A percentile compares a stretch with the other conserved stretches of the same genome.
Conservation (phyloP, 2,113 vertebrate genomes). For the Clarias magur region DNA sequence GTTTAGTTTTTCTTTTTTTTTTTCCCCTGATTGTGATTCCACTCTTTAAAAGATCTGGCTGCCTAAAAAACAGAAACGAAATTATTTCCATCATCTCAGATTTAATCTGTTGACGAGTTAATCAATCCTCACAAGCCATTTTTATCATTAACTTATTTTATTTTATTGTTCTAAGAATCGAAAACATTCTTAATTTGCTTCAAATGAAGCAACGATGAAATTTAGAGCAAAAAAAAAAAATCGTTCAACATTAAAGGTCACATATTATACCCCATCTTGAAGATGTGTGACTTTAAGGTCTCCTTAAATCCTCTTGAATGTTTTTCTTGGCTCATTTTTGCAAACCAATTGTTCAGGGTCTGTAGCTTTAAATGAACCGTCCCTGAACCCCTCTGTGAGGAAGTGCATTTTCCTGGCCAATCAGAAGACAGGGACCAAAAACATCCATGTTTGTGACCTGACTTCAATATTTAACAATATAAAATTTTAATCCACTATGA, state of each 20-base stretch:
- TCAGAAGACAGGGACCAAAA: too few species aligned
- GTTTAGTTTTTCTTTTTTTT: not conserved
- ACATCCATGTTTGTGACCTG: too few species aligned
- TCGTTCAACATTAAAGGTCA: not conserved
- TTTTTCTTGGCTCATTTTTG: too few species aligned
- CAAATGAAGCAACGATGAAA: not conserved
- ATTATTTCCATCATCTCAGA: not conserved
- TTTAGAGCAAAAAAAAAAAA: conserved; percentile 8
- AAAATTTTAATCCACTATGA: too few species aligned
- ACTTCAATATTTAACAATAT: too few species aligned
- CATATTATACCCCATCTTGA: too few species aligned
- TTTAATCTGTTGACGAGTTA: conserved; percentile 42
- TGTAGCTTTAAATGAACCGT: too few species aligned
- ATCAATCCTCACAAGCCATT: not conserved
- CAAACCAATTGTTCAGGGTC: too few species aligned
- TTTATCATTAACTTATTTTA: not conserved
- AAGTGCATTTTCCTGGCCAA: too few species aligned
- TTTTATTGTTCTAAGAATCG: not conserved
- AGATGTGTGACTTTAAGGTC: too few species aligned
- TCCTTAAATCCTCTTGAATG: too few species aligned
- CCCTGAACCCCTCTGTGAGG: too few species aligned
- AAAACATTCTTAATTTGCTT: not conserved
- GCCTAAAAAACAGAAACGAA: not conserved
- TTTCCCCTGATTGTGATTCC: not conserved
- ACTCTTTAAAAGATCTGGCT: not conserved